Evolutionary conservation across 2,888 invertebrate genomes (phyloP), one percentile per base, ranked within the genome.

Genomic region (Brachynemurus nebulosus): DNA sequence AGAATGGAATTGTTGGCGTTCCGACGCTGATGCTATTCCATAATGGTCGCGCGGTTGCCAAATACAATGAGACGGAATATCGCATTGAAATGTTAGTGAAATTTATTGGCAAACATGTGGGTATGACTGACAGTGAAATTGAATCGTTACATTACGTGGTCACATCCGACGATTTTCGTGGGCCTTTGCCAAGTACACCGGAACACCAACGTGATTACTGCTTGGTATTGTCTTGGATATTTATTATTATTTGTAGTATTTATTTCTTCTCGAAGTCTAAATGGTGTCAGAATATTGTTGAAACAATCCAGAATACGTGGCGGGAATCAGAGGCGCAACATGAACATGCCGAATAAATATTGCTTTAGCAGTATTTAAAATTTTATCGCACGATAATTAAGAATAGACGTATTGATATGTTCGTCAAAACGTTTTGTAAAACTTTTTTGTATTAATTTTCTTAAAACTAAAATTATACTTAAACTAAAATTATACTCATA

Each of bases 11-110:
- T 46, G 81, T 90, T 7, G 91, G 90, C 14, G 81, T 93, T 30
- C 93, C 93, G 6, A 88, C 90, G 3, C 60, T 92, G 23, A 74
- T 92, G 67, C 70, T 95, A 50, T 88, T 93, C 55, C 90, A 92
- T 55, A 91, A 90, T 62, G 90, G 90, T 0, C 72, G 85, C 51
- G 80, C 89, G 1, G 76, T 86, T 19, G 83, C 83, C 0, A 86
- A 86, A 66, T 90, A 80, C 59, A 91, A 86, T 67, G 83, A 79
- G 18, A 79, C 86, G 8, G 78, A 82, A 47, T 83, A 88, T 50
- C 84, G 80, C 4, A 71, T 91, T 34, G 79, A 85, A 48, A 75
- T 77, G 43, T 86, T 92, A 55, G 75, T 79, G 11, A 78, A 74
- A 55, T 92, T 91, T 62, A 70, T 91, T 1, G 74, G 75, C 44